Evolutionary conservation across 2,797 vertebrate species (phyloP).

Genomic region (Remorina albescens): DNA sequence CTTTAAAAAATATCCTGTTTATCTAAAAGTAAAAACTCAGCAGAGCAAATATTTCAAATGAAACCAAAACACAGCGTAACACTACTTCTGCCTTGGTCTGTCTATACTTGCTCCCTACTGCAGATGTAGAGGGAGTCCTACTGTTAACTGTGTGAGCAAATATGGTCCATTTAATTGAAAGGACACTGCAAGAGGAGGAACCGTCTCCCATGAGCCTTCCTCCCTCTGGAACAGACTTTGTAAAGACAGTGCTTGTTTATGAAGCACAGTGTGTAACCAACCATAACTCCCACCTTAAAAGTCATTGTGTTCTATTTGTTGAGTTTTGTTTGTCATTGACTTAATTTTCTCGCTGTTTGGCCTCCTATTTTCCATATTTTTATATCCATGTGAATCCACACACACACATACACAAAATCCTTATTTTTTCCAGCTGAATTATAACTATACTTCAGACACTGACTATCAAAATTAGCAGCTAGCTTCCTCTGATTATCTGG

Average conservation of each 20-base stretch:
- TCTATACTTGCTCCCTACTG: conserved; percentile 31
- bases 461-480: conserved; percentile 32
- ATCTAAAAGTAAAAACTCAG: conserved; percentile 30
- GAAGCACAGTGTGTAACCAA: conserved; percentile 17
- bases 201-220: conserved; percentile 22
- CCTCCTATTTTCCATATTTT: conserved; percentile 11
- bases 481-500: conserved; percentile 20
- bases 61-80: conserved; percentile 17
- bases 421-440: neutral
- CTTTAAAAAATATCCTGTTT: conserved; percentile 20
- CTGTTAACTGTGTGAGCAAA: conserved; percentile 35
- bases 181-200: conserved; percentile 30
- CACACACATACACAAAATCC: conserved; percentile 7
- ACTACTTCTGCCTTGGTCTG: conserved; percentile 20
- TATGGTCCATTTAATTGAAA: conserved; percentile 55
- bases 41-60: conserved; percentile 42
- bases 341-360: conserved; percentile 18
- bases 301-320: conserved; percentile 24
- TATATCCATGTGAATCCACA: neutral
- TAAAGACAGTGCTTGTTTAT: conserved; percentile 26
- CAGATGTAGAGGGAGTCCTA: conserved; percentile 18
- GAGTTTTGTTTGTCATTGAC: conserved; percentile 31
- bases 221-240: conserved; percentile 31
- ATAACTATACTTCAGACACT: conserved; percentile 23
- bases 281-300: conserved; percentile 18